phyloP scores from a whole-genome alignment of 2,797 vertebrate genomes.

The Onychomys torridus region DNA sequence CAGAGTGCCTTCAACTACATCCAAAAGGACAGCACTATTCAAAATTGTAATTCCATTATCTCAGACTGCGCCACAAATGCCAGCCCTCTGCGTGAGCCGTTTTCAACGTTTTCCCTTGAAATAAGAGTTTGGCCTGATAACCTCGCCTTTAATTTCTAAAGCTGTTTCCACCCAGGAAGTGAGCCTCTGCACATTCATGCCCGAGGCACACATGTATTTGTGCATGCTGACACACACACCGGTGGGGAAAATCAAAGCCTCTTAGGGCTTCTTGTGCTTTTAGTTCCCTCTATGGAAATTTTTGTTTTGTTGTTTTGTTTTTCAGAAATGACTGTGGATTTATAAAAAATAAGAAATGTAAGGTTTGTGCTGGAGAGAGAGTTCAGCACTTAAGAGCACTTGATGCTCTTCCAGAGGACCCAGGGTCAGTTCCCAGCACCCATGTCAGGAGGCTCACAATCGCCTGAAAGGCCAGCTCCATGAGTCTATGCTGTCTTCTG shows the following conservation, averaged over 20 bases:
- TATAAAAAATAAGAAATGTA: neutral
- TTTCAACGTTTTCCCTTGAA: conserved; percentile 34
- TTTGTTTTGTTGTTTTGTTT: too few relatives aligned
- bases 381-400: neutral
- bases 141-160: neutral
- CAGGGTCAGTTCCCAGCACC: neutral
- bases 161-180: neutral
- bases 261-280: neutral
- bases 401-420: neutral
- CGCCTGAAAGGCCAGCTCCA: neutral
- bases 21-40: neutral
- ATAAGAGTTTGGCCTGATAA: neutral
- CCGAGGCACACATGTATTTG: neutral
- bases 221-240: accelerated
- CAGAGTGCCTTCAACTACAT: conserved; percentile 42
- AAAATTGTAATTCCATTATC: conserved; percentile 13
- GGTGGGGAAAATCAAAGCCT: accelerated
- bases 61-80: neutral
- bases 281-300: neutral
- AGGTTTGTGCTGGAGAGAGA: neutral
- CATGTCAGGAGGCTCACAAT: neutral
- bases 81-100: neutral
- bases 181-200: too few relatives aligned
- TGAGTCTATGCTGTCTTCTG: neutral
- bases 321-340: too few relatives aligned